Evolutionary conservation across 2,797 vertebrate species (phyloP).

Genomic region (Neosilurus mollespiculum): DNA sequence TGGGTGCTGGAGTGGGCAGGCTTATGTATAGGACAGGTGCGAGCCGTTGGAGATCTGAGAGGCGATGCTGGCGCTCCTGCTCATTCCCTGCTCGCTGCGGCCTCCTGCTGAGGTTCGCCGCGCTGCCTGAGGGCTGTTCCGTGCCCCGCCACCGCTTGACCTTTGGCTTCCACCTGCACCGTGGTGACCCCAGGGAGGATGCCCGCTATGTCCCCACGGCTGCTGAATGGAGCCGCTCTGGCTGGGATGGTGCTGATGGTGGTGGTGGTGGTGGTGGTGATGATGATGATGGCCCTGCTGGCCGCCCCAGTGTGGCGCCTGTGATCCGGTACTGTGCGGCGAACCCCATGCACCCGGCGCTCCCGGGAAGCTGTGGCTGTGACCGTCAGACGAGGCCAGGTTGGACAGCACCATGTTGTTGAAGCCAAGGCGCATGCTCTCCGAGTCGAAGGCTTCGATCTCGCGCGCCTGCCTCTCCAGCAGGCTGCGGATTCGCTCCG

Average conservation of each 20-base stretch:
- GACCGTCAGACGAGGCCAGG: constrained; percentile 84
- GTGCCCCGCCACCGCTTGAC: constrained; percentile 87
- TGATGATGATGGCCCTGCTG: constrained; percentile 65
- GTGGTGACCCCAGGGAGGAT: constrained; percentile 94
- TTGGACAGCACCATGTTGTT: constrained; percentile 98
- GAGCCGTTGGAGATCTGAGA: constrained; percentile 99
- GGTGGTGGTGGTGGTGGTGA: constrained; percentile 65
- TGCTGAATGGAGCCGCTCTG: constrained; percentile 75
- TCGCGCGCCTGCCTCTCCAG: constrained; percentile 96
- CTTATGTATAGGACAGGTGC: constrained; percentile 95
- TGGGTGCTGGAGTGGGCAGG: constrained; percentile 47
- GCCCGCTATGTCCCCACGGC: constrained; percentile 91
- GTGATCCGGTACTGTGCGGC: constrained; percentile 78
- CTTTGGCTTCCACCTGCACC: constrained; percentile 87
- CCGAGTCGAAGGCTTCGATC: constrained; percentile 97
- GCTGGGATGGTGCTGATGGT: constrained; percentile 57
- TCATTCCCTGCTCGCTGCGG: constrained; percentile 97
- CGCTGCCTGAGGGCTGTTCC: constrained; percentile 96
- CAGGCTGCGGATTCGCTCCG: constrained; percentile 94
- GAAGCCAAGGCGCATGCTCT: constrained; percentile 98
- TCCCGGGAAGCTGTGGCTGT: constrained; percentile 89
- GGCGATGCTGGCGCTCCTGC: constrained; percentile 98
- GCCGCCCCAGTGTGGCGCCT: constrained; percentile 86
- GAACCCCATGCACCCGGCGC: constrained; percentile 83
- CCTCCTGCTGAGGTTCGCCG: constrained; percentile 96